A percentile compares a stretch with the other conserved stretches of the same genome.
Conservation (phyloP, 2,113 vertebrate genomes). For the Chelonoidis abingdonii region DNA sequence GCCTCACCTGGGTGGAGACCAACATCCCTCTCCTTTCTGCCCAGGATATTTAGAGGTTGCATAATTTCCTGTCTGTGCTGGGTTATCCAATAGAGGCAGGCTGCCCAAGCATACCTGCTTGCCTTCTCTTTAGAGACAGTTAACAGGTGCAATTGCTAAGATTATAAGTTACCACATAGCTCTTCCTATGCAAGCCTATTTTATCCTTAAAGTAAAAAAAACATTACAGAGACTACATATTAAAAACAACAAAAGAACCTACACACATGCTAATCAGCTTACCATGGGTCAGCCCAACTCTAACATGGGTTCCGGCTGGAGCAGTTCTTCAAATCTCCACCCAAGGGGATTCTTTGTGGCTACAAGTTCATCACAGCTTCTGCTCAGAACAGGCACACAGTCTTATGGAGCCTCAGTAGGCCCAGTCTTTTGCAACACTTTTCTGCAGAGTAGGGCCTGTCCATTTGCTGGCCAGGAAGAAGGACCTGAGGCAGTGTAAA, state of each 20-base stretch:
- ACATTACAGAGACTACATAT: no score
- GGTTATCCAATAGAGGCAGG: no score
- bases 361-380: not conserved
- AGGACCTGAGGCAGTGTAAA: not conserved
- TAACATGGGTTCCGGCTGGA: not conserved
- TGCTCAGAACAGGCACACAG: not conserved
- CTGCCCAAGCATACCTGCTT: no score
- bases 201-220: no score
- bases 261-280: not conserved
- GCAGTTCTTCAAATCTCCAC: not conserved
- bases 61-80: no score
- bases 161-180: not conserved
- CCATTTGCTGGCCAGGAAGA: not conserved
- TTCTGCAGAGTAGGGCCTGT: not conserved
- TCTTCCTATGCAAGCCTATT: no score
- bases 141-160: not conserved
- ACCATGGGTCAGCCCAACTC: not conserved
- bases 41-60: no score
- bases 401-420: no score
- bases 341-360: not conserved
- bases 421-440: not conserved
- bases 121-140: no score
- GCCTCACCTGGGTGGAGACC: no score
- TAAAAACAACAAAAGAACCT: not conserved
- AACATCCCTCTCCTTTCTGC: no score